Base-by-base conservation (phyloP, 2,113 vertebrate species). In the Paradisaea rubra region DNA sequence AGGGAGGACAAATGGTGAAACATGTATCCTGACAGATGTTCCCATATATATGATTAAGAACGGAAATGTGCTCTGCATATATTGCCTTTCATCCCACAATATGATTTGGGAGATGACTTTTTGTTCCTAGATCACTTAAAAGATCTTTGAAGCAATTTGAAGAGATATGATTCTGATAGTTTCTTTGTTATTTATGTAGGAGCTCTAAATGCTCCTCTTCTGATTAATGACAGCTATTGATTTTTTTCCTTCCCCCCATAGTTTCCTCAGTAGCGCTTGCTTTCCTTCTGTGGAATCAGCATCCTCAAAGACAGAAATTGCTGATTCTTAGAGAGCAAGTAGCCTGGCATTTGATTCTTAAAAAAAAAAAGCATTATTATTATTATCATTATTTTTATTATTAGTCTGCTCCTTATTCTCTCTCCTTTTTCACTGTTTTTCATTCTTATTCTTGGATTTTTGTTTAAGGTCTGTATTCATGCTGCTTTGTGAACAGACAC, bases 171-270 rank as follows among this genome's bases (percentile, higher is more conserved):
- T 85, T 92, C 77, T 86, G 63, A 81, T 85, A 50, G 57, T 69
- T 93, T 88, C 88, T 91, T 89, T 91, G 79, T 85, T 92, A 94
- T 85, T 94, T 94, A 80, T 91, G 57, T 84, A 59, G 63, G 74
- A 91, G 50, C 81, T 89, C 59, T 94, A 77, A 92, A 95, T 92
- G 45, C 19, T 89, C 2, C 23, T 77, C 13, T 77, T 94, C 54
- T 92, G 74, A 82, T 87, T 94, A 91, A 85, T 94, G 89, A 76
- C 72, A 87, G 50, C 42, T 79, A 85, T 85, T 85, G 83, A 84
- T 86, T 84, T 93, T 91, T 81, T 86, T 20, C 44, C 4, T 93
- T n/a, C 10, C 13, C 10, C 9, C 7, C 20, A 1, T 35, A 71
- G 35, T 90, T 88, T 74, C 86, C 24, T 86, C 44, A 41, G 41